Conservation (phyloP, 2,113 vertebrate genomes). For the Rafetus swinhoei region DNA sequence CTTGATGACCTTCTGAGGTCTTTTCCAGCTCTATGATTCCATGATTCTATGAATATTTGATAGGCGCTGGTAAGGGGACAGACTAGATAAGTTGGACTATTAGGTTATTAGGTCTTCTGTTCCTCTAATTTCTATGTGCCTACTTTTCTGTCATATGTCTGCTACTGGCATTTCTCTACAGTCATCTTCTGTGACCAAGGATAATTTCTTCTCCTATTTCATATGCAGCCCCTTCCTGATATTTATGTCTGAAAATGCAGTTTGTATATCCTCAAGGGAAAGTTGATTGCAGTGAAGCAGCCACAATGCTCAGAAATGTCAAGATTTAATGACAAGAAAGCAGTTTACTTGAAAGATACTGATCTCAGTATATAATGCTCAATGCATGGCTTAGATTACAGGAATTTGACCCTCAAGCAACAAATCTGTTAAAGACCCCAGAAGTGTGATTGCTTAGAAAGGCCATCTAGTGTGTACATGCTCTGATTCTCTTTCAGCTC, state of each 20-base stretch:
- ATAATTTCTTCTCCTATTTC: conserved; percentile 41
- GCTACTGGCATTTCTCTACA: not conserved
- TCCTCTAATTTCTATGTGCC: not conserved
- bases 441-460: conserved; percentile 31
- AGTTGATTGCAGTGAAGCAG: conserved; percentile 53
- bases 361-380: conserved; percentile 28
- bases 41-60: not conserved
- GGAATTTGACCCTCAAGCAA: conserved; percentile 50
- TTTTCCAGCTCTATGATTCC: no score
- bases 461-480: not conserved
- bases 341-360: conserved; percentile 60
- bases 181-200: conserved; percentile 29
- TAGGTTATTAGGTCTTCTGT: not conserved
- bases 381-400: conserved; percentile 40
- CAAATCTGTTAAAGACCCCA: conserved; percentile 35
- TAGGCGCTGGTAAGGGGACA: not conserved
- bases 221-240: not conserved
- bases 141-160: not conserved
- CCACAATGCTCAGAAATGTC: conserved; percentile 61
- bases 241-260: conserved; percentile 34
- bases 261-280: conserved; percentile 56
- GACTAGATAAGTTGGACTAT: not conserved
- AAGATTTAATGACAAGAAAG: conserved; percentile 67
- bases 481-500: conserved; percentile 12
- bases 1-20: no score